Percentiles rank a stretch among this genome's conserved stretches.
phyloP scores from a whole-genome alignment of 1,140 invertebrate genomes.

The Stegodyphus mimosarum region DNA sequence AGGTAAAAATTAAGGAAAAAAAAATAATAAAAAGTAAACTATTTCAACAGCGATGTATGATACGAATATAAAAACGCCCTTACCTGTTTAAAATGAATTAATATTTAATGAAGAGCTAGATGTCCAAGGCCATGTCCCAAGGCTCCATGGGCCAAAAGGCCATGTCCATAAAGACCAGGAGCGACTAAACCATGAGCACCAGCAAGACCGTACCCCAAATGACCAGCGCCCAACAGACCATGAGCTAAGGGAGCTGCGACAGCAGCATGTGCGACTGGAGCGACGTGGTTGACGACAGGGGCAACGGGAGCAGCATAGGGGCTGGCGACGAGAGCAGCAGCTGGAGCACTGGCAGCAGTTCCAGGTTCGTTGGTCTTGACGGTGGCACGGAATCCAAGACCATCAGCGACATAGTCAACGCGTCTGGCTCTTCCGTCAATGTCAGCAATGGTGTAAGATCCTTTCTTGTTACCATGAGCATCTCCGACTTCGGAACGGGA shows the following conservation, averaged over 20 bases:
- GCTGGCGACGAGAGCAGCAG: slow-evolving; percentile 34
- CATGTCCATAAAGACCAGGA: not conserved
- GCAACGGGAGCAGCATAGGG: slow-evolving; percentile 8
- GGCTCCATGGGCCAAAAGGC: not conserved
- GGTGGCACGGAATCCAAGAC: slow-evolving; percentile 26
- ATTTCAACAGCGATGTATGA: no score
- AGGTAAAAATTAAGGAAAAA: no score
- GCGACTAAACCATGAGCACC: not conserved
- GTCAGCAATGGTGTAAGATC: slow-evolving; percentile 45
- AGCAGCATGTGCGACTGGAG: not conserved
- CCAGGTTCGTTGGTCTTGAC: slow-evolving; percentile 49
- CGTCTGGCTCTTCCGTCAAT: slow-evolving; percentile 48
- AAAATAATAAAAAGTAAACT: no score
- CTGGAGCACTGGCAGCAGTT: slow-evolving; percentile 47
- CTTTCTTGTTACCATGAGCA: slow-evolving; percentile 56
- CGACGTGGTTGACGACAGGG: not conserved
- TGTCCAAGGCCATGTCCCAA: not conserved
- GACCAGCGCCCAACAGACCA: not conserved
- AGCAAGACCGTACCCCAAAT: not conserved
- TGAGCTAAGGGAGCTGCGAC: not conserved
- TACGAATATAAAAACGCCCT: no score
- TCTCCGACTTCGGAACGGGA: slow-evolving; percentile 62
- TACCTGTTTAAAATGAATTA: no score
- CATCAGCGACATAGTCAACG: slow-evolving; percentile 48
- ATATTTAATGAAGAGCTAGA: no score